Evolutionary conservation across 92 coral and sea anemone species (phyloP).

Genomic region (Phenganax marumi): DNA sequence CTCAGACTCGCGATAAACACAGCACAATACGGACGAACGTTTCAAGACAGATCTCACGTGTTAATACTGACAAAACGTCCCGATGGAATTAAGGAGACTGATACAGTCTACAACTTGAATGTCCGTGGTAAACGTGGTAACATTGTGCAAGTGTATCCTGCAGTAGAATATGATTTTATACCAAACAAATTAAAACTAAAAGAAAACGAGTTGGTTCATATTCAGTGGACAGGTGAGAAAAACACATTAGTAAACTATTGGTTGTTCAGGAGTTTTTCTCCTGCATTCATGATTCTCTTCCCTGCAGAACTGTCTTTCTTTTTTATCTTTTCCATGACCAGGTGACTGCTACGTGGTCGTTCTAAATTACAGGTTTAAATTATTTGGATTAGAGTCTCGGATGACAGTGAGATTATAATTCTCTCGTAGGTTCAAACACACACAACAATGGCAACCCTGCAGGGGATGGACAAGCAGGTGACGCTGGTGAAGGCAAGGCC

Average conservation of each 20-base stretch:
- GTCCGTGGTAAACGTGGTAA: slow-evolving; percentile 57
- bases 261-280: not conserved
- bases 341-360: too few relatives aligned
- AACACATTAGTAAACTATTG: not conserved
- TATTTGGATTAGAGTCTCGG: not conserved
- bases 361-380: too few relatives aligned
- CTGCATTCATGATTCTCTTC: not conserved
- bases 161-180: slow-evolving; percentile 53
- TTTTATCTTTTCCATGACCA: too few relatives aligned
- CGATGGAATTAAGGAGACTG: slow-evolving; percentile 5
- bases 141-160: slow-evolving; percentile 53
- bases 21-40: slow-evolving; percentile 94
- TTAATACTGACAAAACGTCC: slow-evolving; percentile 42
- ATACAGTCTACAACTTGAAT: slow-evolving; percentile 46
- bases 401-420: not conserved
- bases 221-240: slow-evolving; percentile 92
- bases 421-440: slow-evolving; percentile 75
- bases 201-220: slow-evolving; percentile 68
- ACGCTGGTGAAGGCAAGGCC: slow-evolving; percentile 90
- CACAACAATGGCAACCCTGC: slow-evolving; percentile 98
- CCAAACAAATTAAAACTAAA: slow-evolving; percentile 49
- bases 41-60: slow-evolving; percentile 71
- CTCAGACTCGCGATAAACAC: slow-evolving; percentile 92
- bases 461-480: slow-evolving; percentile 98
- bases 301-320: not conserved